phyloP scores from a whole-genome alignment of 2,888 invertebrate genomes.

The Anthophora plumipes region DNA sequence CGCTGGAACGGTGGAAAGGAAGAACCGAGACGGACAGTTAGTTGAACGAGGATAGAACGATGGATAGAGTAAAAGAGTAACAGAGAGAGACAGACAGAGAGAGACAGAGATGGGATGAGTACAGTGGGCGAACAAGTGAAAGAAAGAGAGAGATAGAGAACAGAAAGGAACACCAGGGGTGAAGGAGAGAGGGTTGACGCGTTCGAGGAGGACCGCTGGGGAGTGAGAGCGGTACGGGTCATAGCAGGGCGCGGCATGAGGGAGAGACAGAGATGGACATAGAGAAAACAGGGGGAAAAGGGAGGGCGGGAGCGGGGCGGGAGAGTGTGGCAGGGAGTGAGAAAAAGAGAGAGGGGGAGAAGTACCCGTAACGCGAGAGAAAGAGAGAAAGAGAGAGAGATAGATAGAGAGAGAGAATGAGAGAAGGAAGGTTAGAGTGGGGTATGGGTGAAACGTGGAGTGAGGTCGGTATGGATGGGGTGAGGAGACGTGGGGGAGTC shows the following conservation, averaged over 20 bases:
- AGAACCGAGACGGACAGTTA: slow-evolving; percentile 77
- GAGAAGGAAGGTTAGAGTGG: slow-evolving; percentile 82
- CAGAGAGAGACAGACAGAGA: slow-evolving; percentile 7
- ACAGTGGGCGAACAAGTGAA: background rate
- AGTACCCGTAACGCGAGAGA: slow-evolving; percentile 50
- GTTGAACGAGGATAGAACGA: slow-evolving; percentile 18
- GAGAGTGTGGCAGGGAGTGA: slow-evolving; percentile 73
- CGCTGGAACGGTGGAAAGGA: slow-evolving; percentile 81
- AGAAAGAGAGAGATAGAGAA: slow-evolving; percentile 18
- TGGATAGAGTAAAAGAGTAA: slow-evolving; percentile 3
- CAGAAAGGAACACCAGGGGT: slow-evolving; percentile 36
- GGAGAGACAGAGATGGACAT: slow-evolving; percentile 82
- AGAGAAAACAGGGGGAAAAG: slow-evolving; percentile 18
- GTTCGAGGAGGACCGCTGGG: slow-evolving; percentile 69
- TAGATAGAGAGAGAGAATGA: slow-evolving; percentile 79
- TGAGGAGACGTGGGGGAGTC: slow-evolving; percentile 71
- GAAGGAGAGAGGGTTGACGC: slow-evolving; percentile 66
- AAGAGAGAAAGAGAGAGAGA: slow-evolving; percentile 75
- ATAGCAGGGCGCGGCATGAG: slow-evolving; percentile 75
- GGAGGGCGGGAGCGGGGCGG: slow-evolving; percentile 4
- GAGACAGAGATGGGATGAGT: background rate
- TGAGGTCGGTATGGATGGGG: slow-evolving; percentile 79
- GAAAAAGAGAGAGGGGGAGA: slow-evolving; percentile 7
- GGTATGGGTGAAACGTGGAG: slow-evolving; percentile 80
- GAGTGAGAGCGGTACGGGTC: slow-evolving; percentile 81